A percentile compares a stretch with the other conserved stretches of the same genome.
phyloP scores from a whole-genome alignment of 2,797 vertebrate genomes.

The Avahi laniger region DNA sequence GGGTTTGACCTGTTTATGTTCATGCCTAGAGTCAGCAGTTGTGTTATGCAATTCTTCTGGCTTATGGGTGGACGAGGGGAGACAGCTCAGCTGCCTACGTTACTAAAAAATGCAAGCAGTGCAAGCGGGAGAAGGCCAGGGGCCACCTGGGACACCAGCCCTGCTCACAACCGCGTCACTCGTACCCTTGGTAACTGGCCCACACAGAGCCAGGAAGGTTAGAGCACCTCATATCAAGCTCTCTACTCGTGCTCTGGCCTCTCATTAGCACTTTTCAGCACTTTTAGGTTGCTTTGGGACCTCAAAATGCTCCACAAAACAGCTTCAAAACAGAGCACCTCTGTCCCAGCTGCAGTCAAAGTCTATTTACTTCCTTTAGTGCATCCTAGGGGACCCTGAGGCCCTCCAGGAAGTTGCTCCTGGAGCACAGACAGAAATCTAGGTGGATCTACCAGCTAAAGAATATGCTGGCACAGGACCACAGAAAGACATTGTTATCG shows the following conservation, averaged over 20 bases:
- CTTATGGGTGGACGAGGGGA: neutral
- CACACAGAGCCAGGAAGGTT: neutral
- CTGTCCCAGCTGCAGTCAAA: neutral
- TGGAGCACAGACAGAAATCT: neutral
- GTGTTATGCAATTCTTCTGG: neutral
- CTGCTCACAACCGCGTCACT: rapidly evolving
- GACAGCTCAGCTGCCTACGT: neutral
- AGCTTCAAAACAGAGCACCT: neutral
- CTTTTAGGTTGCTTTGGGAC: neutral
- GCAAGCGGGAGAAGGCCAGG: neutral
- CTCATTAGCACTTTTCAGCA: neutral
- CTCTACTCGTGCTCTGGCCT: neutral
- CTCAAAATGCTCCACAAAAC: neutral
- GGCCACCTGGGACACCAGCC: neutral
- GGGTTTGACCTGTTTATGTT: neutral
- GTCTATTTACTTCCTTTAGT: neutral
- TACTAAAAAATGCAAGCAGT: neutral
- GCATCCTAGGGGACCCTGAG: neutral
- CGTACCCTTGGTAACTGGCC: neutral
- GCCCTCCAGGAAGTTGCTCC: neutral
- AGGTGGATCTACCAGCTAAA: neutral
- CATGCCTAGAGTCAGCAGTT: neutral
- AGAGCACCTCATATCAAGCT: rapidly evolving
- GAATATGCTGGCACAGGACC: neutral
- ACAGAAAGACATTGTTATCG: neutral